Evolutionary conservation across 2,888 invertebrate species (phyloP).

Genomic region (Mythimna albipuncta): DNA sequence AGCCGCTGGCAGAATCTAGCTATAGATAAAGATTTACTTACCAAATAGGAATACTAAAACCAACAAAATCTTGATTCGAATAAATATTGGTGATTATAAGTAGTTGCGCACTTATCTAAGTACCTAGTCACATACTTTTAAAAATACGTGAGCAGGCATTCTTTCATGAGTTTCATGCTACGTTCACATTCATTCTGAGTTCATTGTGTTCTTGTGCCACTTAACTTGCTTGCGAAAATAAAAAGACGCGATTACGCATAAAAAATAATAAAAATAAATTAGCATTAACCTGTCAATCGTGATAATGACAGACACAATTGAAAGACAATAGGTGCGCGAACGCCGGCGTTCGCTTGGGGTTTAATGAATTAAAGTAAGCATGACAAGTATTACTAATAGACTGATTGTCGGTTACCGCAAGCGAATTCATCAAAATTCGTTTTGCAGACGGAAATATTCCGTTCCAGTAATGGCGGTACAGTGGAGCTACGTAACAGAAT

Average conservation of each 20-base stretch:
- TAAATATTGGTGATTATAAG: not conserved
- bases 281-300: too few species aligned
- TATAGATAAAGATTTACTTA: too few species aligned
- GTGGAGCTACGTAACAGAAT: conserved; percentile 33
- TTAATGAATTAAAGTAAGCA: conserved; percentile 29
- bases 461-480: conserved; percentile 27
- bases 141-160: conserved; percentile 2
- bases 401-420: conserved; percentile 38
- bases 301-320: too few species aligned
- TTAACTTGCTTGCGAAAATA: conserved; percentile 24
- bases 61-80: not conserved
- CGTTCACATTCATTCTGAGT: conserved; percentile 28
- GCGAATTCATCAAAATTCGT: conserved; percentile 51
- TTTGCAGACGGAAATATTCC: conserved; percentile 43
- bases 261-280: conserved; percentile 31
- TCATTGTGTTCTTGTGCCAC: conserved; percentile 24
- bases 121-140: not conserved
- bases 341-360: too few species aligned
- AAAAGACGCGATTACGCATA: conserved; percentile 35
- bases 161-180: conserved; percentile 1
- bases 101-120: not conserved
- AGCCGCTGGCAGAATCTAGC: too few species aligned
- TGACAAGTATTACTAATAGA: conserved; percentile 33
- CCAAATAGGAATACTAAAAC: too few species aligned
- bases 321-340: too few species aligned